Conservation (phyloP, 2,888 invertebrate genomes). For the Netelia fuscicornis region DNA sequence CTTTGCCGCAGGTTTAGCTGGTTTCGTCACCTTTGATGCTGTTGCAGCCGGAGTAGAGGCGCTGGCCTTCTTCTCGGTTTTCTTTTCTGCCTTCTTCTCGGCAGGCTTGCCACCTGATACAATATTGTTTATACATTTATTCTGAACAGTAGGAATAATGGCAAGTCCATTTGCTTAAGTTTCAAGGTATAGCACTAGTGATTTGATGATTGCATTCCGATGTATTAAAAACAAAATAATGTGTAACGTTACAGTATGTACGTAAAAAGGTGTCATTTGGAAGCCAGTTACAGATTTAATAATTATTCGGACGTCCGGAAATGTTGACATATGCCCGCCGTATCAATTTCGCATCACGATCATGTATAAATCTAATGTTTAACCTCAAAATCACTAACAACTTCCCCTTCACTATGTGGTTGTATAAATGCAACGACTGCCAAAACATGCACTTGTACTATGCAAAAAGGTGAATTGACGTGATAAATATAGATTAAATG, state of each 20-base stretch:
- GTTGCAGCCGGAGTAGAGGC: conserved; percentile 79
- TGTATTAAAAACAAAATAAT: no score
- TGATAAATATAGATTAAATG: neutral
- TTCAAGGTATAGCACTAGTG: no score
- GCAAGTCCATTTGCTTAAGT: neutral
- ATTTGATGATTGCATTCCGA: no score
- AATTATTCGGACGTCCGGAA: no score
- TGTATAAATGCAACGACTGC: no score
- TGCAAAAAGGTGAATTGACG: no score
- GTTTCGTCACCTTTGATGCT: conserved; percentile 80
- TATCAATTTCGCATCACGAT: no score
- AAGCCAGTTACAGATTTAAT: no score
- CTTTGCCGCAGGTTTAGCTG: conserved; percentile 81
- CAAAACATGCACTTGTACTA: no score
- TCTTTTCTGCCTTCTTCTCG: conserved; percentile 87
- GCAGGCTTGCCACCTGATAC: conserved; percentile 76
- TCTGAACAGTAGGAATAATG: conserved; percentile 32
- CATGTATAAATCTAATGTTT: neutral
- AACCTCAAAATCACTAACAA: conserved; percentile 1
- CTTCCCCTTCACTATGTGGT: neutral
- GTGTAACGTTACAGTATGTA: no score
- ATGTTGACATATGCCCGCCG: no score
- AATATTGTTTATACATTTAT: conserved; percentile 1
- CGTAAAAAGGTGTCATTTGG: no score
- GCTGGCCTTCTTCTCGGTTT: conserved; percentile 85